Evolutionary conservation across 2,888 invertebrate genomes (phyloP).

Genomic region (Coleophora deauratella): DNA sequence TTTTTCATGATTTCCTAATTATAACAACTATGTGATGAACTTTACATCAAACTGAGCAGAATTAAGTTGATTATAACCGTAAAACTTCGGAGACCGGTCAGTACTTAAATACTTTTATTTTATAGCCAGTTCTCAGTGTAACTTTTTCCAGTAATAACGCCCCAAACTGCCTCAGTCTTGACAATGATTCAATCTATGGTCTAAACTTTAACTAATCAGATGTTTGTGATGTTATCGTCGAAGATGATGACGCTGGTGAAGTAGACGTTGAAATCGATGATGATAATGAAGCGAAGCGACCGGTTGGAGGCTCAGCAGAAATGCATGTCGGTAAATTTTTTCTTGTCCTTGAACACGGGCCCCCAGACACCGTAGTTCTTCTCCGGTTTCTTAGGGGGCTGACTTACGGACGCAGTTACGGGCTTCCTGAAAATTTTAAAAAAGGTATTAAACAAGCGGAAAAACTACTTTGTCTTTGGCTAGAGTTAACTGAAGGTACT

Average conservation of each 20-base stretch:
- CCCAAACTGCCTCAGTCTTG: background rate
- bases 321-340: constrained; percentile 83
- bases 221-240: constrained; percentile 17
- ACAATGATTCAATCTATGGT: background rate
- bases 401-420: constrained; percentile 19
- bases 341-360: constrained; percentile 81
- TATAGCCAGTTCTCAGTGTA: background rate
- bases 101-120: background rate
- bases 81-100: background rate
- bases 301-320: constrained; percentile 56
- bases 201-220: background rate
- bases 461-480: too few species aligned
- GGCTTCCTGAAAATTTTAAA: constrained; percentile 42
- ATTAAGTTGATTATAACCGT: background rate
- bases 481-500: too few species aligned
- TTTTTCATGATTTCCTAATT: constrained; percentile 1
- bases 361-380: constrained; percentile 80
- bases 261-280: constrained; percentile 21
- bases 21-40: background rate
- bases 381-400: constrained; percentile 49
- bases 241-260: constrained; percentile 17
- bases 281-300: constrained; percentile 21
- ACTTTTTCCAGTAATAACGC: too few species aligned
- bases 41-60: background rate
- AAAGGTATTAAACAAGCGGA: background rate